A percentile compares a stretch with the other conserved stretches of the same genome.
phyloP scores from a whole-genome alignment of 2,888 invertebrate species.

The Parnassius orleans region DNA sequence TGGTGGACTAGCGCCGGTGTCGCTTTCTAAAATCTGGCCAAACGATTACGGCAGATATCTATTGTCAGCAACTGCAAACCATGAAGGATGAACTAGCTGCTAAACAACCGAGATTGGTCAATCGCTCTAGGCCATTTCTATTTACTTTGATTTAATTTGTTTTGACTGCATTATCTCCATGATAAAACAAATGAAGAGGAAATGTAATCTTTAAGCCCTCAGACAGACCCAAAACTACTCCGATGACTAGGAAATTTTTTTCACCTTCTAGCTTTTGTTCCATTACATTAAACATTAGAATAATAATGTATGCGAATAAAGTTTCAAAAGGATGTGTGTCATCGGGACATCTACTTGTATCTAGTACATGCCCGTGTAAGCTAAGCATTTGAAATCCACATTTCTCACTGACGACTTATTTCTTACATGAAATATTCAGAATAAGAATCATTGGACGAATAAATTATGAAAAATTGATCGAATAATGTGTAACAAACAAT shows the following conservation, averaged over 20 bases:
- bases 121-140: too few relatives aligned
- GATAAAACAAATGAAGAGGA: neutral
- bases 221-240: slow-evolving; percentile 5
- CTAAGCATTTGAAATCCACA: slow-evolving; percentile 9
- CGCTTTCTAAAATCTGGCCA: too few relatives aligned
- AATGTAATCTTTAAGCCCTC: slow-evolving; percentile 2
- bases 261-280: neutral
- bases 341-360: slow-evolving; percentile 18
- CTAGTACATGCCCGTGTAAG: slow-evolving; percentile 1
- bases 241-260: neutral
- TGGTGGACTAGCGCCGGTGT: too few relatives aligned
- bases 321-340: slow-evolving; percentile 16
- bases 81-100: too few relatives aligned
- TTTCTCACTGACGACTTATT: slow-evolving; percentile 11
- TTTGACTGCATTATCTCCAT: slow-evolving; percentile 4
- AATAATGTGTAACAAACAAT: slow-evolving; percentile 39
- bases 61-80: too few relatives aligned
- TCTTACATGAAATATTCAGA: slow-evolving; percentile 12
- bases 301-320: slow-evolving; percentile 22
- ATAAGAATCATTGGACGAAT: slow-evolving; percentile 12
- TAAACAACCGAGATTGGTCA: too few relatives aligned
- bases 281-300: slow-evolving; percentile 11
- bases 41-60: too few relatives aligned
- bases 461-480: slow-evolving; percentile 22
- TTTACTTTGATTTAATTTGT: too few relatives aligned